These are phyloP conservation scores for Podotricha telesiphe DNA, from an alignment of 2,888 invertebrate genomes.

Conservation along the genomic window DNA sequence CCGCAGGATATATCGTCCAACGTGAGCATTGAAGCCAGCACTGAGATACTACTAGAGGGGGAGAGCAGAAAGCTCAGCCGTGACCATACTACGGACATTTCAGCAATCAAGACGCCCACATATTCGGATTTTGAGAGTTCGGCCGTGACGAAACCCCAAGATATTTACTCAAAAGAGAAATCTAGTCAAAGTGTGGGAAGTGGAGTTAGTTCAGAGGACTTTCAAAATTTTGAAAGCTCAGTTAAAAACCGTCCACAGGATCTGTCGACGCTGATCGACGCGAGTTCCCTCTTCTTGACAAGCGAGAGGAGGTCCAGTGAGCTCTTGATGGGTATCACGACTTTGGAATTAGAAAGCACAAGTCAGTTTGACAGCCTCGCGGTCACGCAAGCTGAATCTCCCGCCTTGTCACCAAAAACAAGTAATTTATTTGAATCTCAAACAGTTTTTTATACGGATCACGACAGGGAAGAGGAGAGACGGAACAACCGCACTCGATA, in stretches of 20 bases:
- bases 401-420: slow-evolving; percentile 61
- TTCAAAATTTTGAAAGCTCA: slow-evolving; percentile 64
- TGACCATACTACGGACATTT: slow-evolving; percentile 54
- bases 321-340: slow-evolving; percentile 49
- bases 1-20: slow-evolving; percentile 64
- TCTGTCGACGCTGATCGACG: slow-evolving; percentile 63
- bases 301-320: slow-evolving; percentile 65
- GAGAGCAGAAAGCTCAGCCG: slow-evolving; percentile 55
- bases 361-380: slow-evolving; percentile 52
- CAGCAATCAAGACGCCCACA: slow-evolving; percentile 56
- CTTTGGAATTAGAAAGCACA: slow-evolving; percentile 50
- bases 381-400: slow-evolving; percentile 53
- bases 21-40: slow-evolving; percentile 48
- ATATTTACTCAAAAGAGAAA: slow-evolving; percentile 55
- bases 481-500: slow-evolving; percentile 76
- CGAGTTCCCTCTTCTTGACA: slow-evolving; percentile 61
- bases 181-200: slow-evolving; percentile 64
- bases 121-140: slow-evolving; percentile 70
- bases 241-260: slow-evolving; percentile 66
- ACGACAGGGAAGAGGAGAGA: slow-evolving; percentile 70
- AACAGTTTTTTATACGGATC: slow-evolving; percentile 61
- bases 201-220: slow-evolving; percentile 64
- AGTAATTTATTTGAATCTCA: slow-evolving; percentile 75
- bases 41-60: slow-evolving; percentile 58
- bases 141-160: slow-evolving; percentile 63